Evolutionary conservation across 2,888 invertebrate genomes (phyloP), one percentile per base, ranked within the genome.

Genomic region (Synanthedon formicaeformis): DNA sequence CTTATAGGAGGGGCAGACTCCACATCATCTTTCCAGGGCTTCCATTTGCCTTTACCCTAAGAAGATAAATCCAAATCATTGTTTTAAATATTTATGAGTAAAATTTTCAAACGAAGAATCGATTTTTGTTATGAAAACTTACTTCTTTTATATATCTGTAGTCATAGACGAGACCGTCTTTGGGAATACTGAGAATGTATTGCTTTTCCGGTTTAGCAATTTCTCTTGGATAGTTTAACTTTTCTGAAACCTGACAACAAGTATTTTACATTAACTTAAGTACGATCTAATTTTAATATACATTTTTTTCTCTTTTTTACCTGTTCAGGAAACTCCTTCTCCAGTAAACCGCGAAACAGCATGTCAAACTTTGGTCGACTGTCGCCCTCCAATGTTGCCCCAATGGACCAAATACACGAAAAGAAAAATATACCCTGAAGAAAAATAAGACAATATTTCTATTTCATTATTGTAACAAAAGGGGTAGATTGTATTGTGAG

Each of bases 81-180:
- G 4, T 45, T 45, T 45, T 5, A 45, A 45, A 13, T n/a, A 13
- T 13, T 12, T 45, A 45, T n/a, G 45, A 11, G 6, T 4, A 13
- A 45, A 45, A 6, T 13, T 4, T 45, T 14, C 12, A 13, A 6
- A 14, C 8, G 4, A 6, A 5, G 13, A 13, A 45, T 13, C n/a
- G 3, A 13, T 45, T 45, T 45, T 45, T n/a, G 6, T 41, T n/a
- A 6, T 3, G 13, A 13, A 45, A 41, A 61, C 65, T 72, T 75
- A 94, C 95, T 88, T 96, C 96, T 84, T 96, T 96, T 51, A 96
- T 92, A 73, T 93, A 98, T 60, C 93, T 91, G 77, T 95, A 98
- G 73, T 97, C 97, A 70, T 94, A 98, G 0, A 98, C 94, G 1
- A 92, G 90, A 48, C 93, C 94, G 18, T 93, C 91, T 61, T 92